Evolutionary conservation across 2,888 invertebrate genomes (phyloP).

Genomic region (Melinaea menophilus): DNA sequence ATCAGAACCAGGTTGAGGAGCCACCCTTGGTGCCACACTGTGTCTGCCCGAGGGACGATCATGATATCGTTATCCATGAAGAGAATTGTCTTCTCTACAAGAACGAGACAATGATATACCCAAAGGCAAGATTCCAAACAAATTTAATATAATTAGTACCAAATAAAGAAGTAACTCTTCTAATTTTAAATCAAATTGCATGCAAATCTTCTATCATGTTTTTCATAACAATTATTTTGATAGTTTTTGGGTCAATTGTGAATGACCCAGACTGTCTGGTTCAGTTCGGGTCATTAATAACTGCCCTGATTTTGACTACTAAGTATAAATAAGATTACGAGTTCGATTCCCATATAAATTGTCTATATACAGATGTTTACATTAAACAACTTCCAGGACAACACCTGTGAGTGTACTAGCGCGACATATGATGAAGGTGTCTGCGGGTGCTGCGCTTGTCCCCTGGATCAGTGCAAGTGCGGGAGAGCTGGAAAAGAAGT

Average conservation of each 20-base stretch:
- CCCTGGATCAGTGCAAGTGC: constrained; percentile 50
- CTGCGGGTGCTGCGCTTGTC: constrained; percentile 56
- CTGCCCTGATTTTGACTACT: no score
- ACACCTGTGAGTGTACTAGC: constrained; percentile 45
- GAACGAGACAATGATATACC: constrained; percentile 54
- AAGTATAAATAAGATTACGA: no score
- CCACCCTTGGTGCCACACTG: constrained; percentile 41
- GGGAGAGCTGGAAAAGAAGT: constrained; percentile 53
- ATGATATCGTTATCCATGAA: constrained; percentile 54
- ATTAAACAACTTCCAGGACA: constrained; percentile 38
- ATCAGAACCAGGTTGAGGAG: constrained; percentile 33
- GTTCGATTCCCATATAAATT: no score
- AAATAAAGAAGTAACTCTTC: background rate
- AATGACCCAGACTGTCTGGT: no score
- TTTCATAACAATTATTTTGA: no score
- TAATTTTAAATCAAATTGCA: no score
- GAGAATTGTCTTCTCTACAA: constrained; percentile 54
- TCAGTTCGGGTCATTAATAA: no score
- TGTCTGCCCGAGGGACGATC: constrained; percentile 55
- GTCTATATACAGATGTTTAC: background rate
- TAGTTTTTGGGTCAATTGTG: no score
- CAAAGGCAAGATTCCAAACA: constrained; percentile 42
- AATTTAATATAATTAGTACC: no score
- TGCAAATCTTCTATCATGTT: no score
- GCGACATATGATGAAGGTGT: constrained; percentile 41